phyloP scores from a whole-genome alignment of 2,113 vertebrate species.

The Passer domesticus region DNA sequence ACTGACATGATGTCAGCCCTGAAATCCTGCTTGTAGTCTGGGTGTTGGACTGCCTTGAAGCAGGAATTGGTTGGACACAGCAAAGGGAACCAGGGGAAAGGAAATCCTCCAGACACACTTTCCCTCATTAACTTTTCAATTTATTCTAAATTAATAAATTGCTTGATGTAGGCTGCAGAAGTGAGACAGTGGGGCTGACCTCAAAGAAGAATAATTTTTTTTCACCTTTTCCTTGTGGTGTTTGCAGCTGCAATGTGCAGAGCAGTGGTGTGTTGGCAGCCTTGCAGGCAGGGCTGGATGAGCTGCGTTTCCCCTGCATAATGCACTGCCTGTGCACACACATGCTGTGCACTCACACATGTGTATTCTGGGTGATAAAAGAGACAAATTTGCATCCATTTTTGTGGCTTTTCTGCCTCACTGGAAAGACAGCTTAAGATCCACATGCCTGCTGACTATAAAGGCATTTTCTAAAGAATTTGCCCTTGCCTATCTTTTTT shows the following conservation, averaged over 20 bases:
- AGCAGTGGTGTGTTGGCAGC: neutral
- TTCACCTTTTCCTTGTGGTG: neutral
- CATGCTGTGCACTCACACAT: neutral
- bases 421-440: neutral
- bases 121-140: neutral
- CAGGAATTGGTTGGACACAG: neutral
- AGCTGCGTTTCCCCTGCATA: neutral
- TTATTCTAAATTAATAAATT: neutral
- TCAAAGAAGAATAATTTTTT: neutral
- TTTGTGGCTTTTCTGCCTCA: neutral
- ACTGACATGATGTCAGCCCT: rapidly evolving
- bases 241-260: neutral
- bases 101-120: constrained; percentile 1
- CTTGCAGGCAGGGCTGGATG: neutral
- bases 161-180: neutral
- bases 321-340: neutral
- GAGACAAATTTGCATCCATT: neutral
- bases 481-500: neutral
- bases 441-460: neutral
- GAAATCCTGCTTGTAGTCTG: neutral
- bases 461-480: neutral
- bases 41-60: rapidly evolving
- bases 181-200: neutral
- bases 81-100: neutral
- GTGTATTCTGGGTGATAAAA: neutral